These are phyloP conservation scores for Drosophila mauritiana DNA, from an alignment of 1,140 invertebrate genomes.

Conservation along the genomic window DNA sequence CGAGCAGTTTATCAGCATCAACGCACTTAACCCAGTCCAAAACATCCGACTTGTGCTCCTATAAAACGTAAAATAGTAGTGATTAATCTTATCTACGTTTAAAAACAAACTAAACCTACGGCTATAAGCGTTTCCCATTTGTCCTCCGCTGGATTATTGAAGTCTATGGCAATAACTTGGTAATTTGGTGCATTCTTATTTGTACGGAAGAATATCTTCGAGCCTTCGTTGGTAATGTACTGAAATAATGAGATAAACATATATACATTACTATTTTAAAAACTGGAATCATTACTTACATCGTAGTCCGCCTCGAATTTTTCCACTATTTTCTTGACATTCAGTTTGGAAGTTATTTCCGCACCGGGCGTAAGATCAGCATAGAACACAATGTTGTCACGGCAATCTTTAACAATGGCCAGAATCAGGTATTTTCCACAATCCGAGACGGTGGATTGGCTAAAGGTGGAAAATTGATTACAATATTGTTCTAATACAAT, in stretches of 20 bases:
- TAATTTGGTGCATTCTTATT: constrained; percentile 98
- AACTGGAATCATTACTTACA: constrained; percentile 85
- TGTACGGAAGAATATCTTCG: constrained; percentile 94
- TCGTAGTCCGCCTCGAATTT: constrained; percentile 98
- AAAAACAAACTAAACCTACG: constrained; percentile 62
- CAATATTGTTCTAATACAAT: too few relatives aligned
- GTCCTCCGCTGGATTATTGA: constrained; percentile 90
- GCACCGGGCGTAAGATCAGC: constrained; percentile 89
- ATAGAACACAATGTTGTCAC: constrained; percentile 95
- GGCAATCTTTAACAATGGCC: constrained; percentile 91
- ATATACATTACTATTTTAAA: too few relatives aligned
- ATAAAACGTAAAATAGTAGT: background rate
- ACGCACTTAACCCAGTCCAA: constrained; percentile 95
- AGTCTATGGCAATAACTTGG: constrained; percentile 94
- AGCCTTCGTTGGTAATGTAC: constrained; percentile 96
- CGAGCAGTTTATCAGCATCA: constrained; percentile 93
- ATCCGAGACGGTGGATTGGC: constrained; percentile 91
- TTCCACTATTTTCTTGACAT: constrained; percentile 91
- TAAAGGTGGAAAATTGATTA: constrained; percentile 1
- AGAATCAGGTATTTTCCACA: constrained; percentile 96
- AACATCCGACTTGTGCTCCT: constrained; percentile 94
- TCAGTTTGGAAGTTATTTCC: constrained; percentile 88
- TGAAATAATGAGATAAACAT: constrained; percentile 83
- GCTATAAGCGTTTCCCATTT: constrained; percentile 94
- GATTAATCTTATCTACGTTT: background rate